Conservation (phyloP, 2,113 vertebrate species). For the Orthonyx spaldingii region DNA sequence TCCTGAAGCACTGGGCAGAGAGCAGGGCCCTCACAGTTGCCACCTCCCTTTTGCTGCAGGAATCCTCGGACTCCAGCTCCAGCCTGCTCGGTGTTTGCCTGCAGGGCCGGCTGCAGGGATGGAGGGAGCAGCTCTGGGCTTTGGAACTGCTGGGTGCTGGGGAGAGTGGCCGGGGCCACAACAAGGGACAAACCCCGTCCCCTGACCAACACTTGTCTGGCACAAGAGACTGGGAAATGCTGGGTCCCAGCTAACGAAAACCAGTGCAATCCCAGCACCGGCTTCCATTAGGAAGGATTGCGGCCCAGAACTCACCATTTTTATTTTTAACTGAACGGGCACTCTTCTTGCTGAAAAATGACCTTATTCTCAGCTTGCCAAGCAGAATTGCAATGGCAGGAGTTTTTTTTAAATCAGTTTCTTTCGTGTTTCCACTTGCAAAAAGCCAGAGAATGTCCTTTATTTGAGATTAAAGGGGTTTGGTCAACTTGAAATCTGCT, state of each 20-base stretch:
- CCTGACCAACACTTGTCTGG: not conserved
- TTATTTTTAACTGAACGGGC: not conserved
- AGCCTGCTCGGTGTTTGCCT: not conserved
- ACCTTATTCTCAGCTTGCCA: not conserved
- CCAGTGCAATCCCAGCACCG: not conserved
- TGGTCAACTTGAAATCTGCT: not conserved
- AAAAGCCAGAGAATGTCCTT: not conserved
- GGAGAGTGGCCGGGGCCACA: not conserved
- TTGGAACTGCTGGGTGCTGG: rapidly evolving
- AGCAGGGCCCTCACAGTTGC: rapidly evolving
- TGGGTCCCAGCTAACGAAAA: not conserved
- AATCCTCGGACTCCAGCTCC: rapidly evolving
- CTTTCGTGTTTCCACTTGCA: not conserved
- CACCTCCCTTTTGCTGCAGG: not conserved
- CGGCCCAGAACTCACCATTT: not conserved
- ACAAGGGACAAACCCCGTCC: rapidly evolving
- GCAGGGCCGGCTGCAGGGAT: rapidly evolving
- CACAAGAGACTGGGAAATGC: not conserved
- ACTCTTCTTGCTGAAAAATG: not conserved
- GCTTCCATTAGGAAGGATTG: rapidly evolving
- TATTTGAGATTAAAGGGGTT: not conserved
- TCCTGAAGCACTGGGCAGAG: not conserved
- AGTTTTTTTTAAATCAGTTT: not conserved
- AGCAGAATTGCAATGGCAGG: not conserved
- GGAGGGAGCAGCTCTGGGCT: rapidly evolving